Evolutionary conservation across 2,113 vertebrate genomes (phyloP), one percentile per base, ranked within the genome.

Genomic region (Potamarius usumacintae): DNA sequence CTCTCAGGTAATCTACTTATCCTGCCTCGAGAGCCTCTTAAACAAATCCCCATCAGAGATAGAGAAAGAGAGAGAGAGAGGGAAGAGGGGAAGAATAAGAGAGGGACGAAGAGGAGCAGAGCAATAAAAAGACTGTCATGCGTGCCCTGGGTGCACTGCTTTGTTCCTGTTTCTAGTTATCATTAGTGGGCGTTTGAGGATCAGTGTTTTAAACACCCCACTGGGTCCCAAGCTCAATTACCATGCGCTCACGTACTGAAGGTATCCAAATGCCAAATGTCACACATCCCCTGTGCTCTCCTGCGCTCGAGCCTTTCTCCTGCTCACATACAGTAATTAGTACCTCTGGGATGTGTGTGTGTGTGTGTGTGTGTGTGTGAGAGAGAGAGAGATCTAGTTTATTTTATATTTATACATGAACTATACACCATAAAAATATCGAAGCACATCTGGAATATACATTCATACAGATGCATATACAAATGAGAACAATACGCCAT

Each of bases 251-350:
- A 93, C 92, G 89, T 92, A 79, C 92, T 80, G 91, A 93, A 91
- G 93, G 91, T 93, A 94, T 93, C 94, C 91, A 92, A 94, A 95
- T 95, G 95, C 94, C 95, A 95, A 93, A 91, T 88, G 90, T 92
- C 93, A 87, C 86, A 77, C 72, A 60, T 90, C 91, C 88, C 80
- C 92, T 88, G 82, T 93, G 93, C 91, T 93, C 91, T 92, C 92
- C 93, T 89, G 90, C 87, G 83, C 74, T 90, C 83, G 83, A 90
- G 90, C 89, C 92, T 86, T 90, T 93, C 88, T 10, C 82, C 81
- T 89, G 90, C 53, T 87, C 83, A 89, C 88, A 93, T 93, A 92
- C 87, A 15, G 94, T 95, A 95, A 95, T 96, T 95, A 96, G 94
- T 92, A 95, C 95, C 94, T 93, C 92, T 93, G 95, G 95, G 95